These are phyloP conservation scores for Taenioides sp. DNA, from an alignment of 2,797 vertebrate species.

Conservation along the genomic window DNA sequence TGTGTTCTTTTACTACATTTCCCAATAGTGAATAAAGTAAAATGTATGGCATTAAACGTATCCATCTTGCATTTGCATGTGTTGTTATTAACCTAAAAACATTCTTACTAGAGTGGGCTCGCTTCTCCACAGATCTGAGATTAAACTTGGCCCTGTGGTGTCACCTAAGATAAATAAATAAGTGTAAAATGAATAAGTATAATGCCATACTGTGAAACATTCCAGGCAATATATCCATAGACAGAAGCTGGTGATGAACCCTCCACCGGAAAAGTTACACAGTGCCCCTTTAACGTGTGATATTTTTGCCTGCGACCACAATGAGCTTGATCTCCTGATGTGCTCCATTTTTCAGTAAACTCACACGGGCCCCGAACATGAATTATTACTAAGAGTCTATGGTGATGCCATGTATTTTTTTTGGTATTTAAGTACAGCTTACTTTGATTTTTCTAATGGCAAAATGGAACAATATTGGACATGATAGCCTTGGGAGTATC, in stretches of 20 bases:
- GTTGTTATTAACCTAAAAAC: no score
- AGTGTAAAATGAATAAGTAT: not conserved
- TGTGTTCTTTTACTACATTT: constrained; percentile 45
- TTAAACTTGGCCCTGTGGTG: no score
- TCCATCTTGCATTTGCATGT: no score
- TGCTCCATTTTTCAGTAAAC: constrained; percentile 38
- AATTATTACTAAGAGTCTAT: constrained; percentile 29
- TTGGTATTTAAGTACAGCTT: constrained; percentile 82
- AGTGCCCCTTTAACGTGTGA: not conserved
- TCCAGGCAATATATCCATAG: no score
- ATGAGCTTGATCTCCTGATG: constrained; percentile 40
- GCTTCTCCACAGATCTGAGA: no score
- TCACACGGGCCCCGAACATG: constrained; percentile 28
- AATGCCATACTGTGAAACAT: no score
- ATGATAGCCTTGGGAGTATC: not conserved
- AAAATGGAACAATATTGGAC: not conserved
- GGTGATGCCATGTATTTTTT: not conserved
- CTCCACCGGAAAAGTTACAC: no score
- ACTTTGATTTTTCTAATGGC: not conserved
- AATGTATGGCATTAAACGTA: constrained; percentile 20
- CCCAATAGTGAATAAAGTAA: constrained; percentile 47
- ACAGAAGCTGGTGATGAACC: no score
- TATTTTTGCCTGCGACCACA: constrained; percentile 7
- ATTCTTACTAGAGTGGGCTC: no score
- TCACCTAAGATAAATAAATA: no score